These are phyloP conservation scores for Orthosia cruda DNA, from an alignment of 2,888 invertebrate species.

Conservation along the genomic window DNA sequence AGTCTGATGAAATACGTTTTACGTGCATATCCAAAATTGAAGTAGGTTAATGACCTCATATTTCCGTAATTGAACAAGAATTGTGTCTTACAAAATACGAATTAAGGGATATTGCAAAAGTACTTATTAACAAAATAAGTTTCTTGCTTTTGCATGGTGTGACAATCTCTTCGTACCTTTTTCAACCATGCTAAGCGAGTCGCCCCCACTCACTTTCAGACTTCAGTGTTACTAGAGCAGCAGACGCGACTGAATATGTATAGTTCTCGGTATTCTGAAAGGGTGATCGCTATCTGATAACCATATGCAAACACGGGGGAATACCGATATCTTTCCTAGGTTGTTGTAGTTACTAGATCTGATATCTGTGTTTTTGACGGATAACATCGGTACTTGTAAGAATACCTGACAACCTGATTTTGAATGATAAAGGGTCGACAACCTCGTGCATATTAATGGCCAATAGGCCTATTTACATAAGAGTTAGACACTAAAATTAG, in stretches of 20 bases:
- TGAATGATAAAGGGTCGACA: no score
- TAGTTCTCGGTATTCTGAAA: constrained; percentile 4
- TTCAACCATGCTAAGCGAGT: constrained; percentile 12
- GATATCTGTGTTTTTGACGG: neutral
- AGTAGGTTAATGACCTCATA: constrained; percentile 64
- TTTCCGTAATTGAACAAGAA: constrained; percentile 56
- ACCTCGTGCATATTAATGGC: no score
- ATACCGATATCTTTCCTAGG: constrained; percentile 14
- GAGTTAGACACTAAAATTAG: neutral
- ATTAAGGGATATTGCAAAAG: constrained; percentile 49
- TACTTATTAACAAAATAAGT: constrained; percentile 5
- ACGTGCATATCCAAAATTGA: constrained; percentile 47
- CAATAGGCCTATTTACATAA: neutral
- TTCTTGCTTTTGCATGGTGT: neutral
- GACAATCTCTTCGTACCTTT: constrained; percentile 7
- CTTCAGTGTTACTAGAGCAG: neutral
- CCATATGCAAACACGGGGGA: constrained; percentile 36
- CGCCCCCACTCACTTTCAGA: constrained; percentile 29
- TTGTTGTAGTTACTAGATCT: neutral
- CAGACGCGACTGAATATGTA: neutral
- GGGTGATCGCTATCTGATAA: constrained; percentile 3
- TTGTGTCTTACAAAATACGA: constrained; percentile 45
- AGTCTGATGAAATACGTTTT: constrained; percentile 48
- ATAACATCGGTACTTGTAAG: neutral
- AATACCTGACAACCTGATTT: neutral